Base-by-base conservation (phyloP, 2,113 vertebrate genomes). In the Leptodactylus fuscus region DNA sequence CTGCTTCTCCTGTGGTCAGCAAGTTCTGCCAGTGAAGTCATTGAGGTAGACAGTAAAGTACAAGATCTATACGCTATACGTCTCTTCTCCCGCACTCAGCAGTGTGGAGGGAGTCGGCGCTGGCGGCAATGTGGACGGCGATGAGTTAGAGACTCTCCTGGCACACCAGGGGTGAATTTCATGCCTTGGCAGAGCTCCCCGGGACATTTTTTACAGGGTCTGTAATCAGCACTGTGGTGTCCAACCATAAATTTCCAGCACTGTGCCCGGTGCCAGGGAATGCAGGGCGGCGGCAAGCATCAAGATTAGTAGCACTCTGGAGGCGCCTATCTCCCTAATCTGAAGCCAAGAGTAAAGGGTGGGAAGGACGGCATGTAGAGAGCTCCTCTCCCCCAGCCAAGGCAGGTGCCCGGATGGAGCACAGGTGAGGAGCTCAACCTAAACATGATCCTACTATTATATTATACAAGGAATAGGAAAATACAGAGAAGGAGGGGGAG, bases 161-260 rank as follows among this genome's bases (percentile, higher is more conserved):
- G 83, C 83, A 80, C 48, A 6, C 2, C 15, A 58, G 34, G 76
- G 76, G 83, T 71, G 34, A 70, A 58, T 22, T 60, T 15, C 34
- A 20, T 24, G 48, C 76, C 76, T 69, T 85, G 83, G 83, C 75
- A 80, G 10, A 2, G 51, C 22, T 53, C 32, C 24, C 38, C 46
- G 18, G 67, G 65, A 55, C 83, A 85, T 85, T 80, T 79, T 71
- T 85, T 38, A 71, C 60, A 44, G 0, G 34, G 16, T 38, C 62
- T 71, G 75, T 85, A 80, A 80, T 85, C 75, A 55, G 60, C 75
- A 29, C 7, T 70, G 75, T 55, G 83, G 83, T 69, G 65, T 69
- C 48, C 53, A 67, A 78, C 62, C 62, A 46, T 85, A 70, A 51
- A 85, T 80, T 71, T 85, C 76, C 75, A 38, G 41, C 60, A 51